Base-by-base conservation (phyloP, 2,888 invertebrate genomes). In the Ophion slaviceki region DNA sequence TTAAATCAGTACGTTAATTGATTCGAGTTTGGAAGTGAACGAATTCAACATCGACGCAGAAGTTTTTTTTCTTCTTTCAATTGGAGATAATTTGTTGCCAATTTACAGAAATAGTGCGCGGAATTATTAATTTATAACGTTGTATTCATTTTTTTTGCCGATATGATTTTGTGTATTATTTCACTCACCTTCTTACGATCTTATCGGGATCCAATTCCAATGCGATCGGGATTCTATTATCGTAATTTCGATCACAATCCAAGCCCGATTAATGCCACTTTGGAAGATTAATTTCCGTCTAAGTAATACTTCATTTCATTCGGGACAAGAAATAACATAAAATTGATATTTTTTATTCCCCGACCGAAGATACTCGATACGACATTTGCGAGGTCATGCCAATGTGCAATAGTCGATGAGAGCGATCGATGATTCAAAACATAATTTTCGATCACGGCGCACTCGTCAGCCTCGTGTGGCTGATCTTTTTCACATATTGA, bases 181-280 rank as follows among this genome's bases (percentile, higher is more conserved):
- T 14, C 24, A 74, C 76, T 77, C 76, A 77, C 76, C 66, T 57
- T 66, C 53, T 67, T 14, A 36, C 47, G 36, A 66, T 57, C 57
- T 36, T n/a, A n/a, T 11, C 36, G 3, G 17, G 20, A 53, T 17
- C n/a, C 76, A 53, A 53, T 24, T 45, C 40, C 20, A 47, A 75
- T 64, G n/a, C 62, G 28, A 75, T 64, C 6, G 8, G n/a, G n/a
- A 62, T 28, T 75, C 53, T 53, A 53, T 11, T 53, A 17, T 53
- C 53, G 53, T 53, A 28, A 53, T 68, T 28, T 32, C 53, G 24
- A 74, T 71, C 71, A 20, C 36, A 61, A 74, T 74, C 40, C 20
- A 36, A 61, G 72, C 59, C 14, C 3, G 40, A 0, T 10, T 10
- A 47, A 20, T 0, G 14, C 47, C 61, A 28, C 45, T 32, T 57